Conservation (phyloP, 2,113 vertebrate species). For the Sigmodon hispidus region DNA sequence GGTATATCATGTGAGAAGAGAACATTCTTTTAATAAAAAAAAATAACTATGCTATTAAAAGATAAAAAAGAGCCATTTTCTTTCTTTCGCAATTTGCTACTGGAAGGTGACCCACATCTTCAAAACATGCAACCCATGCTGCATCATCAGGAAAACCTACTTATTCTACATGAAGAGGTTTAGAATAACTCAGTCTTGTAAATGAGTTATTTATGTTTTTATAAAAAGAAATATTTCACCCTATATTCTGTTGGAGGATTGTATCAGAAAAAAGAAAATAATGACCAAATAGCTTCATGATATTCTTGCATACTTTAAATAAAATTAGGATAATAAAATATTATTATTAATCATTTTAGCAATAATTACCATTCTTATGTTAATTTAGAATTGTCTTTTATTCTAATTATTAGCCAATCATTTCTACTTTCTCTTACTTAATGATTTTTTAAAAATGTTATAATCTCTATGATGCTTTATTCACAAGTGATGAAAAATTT, state of each 20-base stretch:
- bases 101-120: not conserved
- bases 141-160: slow-evolving; percentile 23
- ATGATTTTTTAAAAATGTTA: not conserved
- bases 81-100: not conserved
- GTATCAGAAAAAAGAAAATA: not conserved
- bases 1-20: not conserved
- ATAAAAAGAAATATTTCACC: not conserved
- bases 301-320: slow-evolving; percentile 9
- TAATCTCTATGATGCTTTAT: not conserved
- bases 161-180: not conserved
- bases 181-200: slow-evolving; percentile 46
- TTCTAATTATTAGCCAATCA: not conserved
- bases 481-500: not conserved
- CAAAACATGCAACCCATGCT: not conserved
- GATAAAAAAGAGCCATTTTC: not conserved
- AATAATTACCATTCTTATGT: not conserved
- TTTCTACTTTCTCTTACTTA: not conserved
- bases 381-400: not conserved
- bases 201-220: slow-evolving; percentile 70
- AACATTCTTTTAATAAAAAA: not conserved
- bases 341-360: slow-evolving; percentile 16
- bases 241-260: not conserved
- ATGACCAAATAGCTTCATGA: not conserved
- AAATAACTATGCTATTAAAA: not conserved
- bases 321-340: slow-evolving; percentile 4